These are phyloP conservation scores for Dolichallabes microphthalmus DNA, from an alignment of 2,113 vertebrate genomes.

Conservation along the genomic window DNA sequence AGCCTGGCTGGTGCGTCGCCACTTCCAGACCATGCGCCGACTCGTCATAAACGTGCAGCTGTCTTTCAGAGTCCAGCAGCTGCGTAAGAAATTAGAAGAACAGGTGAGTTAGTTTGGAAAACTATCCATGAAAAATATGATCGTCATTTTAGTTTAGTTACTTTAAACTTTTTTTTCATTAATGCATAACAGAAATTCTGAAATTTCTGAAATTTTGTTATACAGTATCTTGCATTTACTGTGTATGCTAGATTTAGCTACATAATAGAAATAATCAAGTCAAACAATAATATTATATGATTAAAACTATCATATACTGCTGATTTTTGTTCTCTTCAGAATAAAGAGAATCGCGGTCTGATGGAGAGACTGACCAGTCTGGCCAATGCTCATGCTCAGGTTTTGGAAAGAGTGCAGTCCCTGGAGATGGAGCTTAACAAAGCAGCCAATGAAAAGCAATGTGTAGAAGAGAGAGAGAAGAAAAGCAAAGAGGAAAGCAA, in stretches of 20 bases:
- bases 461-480: constrained; percentile 75
- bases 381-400: constrained; percentile 73
- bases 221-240: background rate
- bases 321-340: constrained; percentile 65
- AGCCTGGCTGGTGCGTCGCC: constrained; percentile 88
- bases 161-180: too few species aligned
- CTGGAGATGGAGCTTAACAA: constrained; percentile 83
- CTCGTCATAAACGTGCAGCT: constrained; percentile 94
- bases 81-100: constrained; percentile 90
- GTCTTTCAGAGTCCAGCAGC: constrained; percentile 86
- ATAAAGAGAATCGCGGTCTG: constrained; percentile 85
- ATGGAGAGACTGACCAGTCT: constrained; percentile 84
- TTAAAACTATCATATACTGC: background rate
- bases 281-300: background rate
- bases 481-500: constrained; percentile 72
- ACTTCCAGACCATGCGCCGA: constrained; percentile 88
- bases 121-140: background rate
- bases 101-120: constrained; percentile 72
- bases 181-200: too few species aligned
- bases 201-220: too few species aligned
- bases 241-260: background rate
- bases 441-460: constrained; percentile 67
- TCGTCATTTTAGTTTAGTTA: background rate
- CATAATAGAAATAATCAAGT: background rate
- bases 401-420: constrained; percentile 78